Base-by-base conservation (phyloP, 2,888 invertebrate species). In the Mellilla xanthometata region DNA sequence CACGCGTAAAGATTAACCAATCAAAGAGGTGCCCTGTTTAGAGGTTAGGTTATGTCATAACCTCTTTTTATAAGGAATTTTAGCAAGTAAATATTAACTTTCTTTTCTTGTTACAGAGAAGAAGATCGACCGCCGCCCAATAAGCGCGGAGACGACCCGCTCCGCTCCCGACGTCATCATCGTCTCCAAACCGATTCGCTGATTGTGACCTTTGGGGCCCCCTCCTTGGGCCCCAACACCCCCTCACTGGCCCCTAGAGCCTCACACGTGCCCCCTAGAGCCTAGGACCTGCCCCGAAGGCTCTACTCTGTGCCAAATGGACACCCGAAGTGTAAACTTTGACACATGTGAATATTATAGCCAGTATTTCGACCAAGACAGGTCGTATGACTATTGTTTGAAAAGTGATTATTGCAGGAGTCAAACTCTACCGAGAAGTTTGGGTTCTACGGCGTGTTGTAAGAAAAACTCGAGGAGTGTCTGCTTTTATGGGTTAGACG, bases 161-260 rank as follows among this genome's bases (percentile, higher is more conserved):
- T 96, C 96, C 43, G 96, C 96, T 1, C 96, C 96, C 34, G 97
- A 97, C 80, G 96, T 97, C 66, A 96, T 97, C 72, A 96, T 96
- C 9, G 89, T 89, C 10, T 88, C 89, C 49, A 88, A 89, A 48
- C 88, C 87, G 83, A 77, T 88, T 89, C 86, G 88, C 89, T 89
- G 89, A 89, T 83, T 79, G 57, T 74, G 85, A 87, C 87, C 83
- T 51, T 63, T 74, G 88, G 88, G 89, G 87, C 87, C 84, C 78
- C 68, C 80, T 1, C 83, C 83, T 40, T 85, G 88, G 88, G 88
- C 86, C 77, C 87, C 87, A 66, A 84, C 52, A 2, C 85, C 87
- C 12, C 86, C 87, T 4, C 69, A 68, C 42, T 63, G 66, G 54
- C 82, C 78, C 0, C 54, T 63, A 9, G 83, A 79, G 52, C 75